Percentiles rank a stretch among this genome's conserved stretches.
phyloP scores from a whole-genome alignment of 2,797 vertebrate species.

The Parotocinclus haroldoi region DNA sequence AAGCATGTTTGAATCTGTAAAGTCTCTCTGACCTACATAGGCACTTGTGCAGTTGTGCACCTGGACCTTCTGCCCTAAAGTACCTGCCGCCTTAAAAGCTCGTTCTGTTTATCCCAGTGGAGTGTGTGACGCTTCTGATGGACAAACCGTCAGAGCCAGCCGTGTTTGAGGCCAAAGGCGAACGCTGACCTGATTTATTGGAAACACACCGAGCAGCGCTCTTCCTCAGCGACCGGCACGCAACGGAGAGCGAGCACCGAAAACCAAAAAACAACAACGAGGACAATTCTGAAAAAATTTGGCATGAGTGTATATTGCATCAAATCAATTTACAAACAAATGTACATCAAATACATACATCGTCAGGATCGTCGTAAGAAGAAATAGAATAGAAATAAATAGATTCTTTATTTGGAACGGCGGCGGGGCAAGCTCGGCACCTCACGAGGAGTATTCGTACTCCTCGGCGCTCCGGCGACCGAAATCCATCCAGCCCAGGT shows the following conservation, averaged over 20 bases:
- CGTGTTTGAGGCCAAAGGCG: slow-evolving; percentile 44
- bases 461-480: slow-evolving; percentile 92
- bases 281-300: slow-evolving; percentile 72
- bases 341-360: slow-evolving; percentile 77
- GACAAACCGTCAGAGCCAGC: slow-evolving; percentile 21
- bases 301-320: slow-evolving; percentile 76
- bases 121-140: slow-evolving; percentile 1
- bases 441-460: slow-evolving; percentile 87
- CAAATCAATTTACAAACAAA: slow-evolving; percentile 81
- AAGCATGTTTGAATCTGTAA: too few species aligned
- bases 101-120: background rate
- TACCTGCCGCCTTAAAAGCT: too few species aligned
- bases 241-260: slow-evolving; percentile 18
- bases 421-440: slow-evolving; percentile 56
- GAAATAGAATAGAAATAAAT: slow-evolving; percentile 63
- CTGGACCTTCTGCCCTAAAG: too few species aligned
- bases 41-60: too few species aligned
- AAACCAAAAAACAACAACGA: slow-evolving; percentile 30
- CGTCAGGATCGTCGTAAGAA: slow-evolving; percentile 56
- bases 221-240: slow-evolving; percentile 15
- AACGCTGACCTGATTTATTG: slow-evolving; percentile 53
- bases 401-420: slow-evolving; percentile 72
- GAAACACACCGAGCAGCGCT: slow-evolving; percentile 26
- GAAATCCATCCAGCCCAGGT: slow-evolving; percentile 98
- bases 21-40: too few species aligned